Base-by-base conservation (phyloP, 2,113 vertebrate species). In the Microtus oregoni region DNA sequence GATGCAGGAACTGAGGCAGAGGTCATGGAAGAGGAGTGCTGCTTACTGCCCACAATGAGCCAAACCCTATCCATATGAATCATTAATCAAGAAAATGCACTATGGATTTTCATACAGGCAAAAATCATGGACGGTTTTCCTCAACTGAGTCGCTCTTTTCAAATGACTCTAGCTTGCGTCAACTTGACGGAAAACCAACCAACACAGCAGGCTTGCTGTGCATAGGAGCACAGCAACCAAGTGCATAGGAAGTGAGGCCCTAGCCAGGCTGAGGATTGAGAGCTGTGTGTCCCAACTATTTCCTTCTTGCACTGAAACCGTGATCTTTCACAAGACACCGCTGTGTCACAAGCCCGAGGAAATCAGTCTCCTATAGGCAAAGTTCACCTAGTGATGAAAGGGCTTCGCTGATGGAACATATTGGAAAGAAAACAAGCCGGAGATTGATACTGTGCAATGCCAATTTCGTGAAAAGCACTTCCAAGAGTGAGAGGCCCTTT, bases 301-400 rank as follows among this genome's bases (percentile, higher is more conserved):
- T 38, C n/a, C 30, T 72, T 91, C 70, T 92, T 63, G 32, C 30
- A 4, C 41, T 24, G 81, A 93, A 94, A 87, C 24, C 8, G 0
- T 2, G 10, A 30, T 79, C 90, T 97, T 97, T 96, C 92, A 47
- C 41, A 94, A 96, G 94, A 83, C 41, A 63, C 32, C 35, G 26
- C 41, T 44, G 41, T 93, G 70, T 85, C 90, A 76, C 47, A 86
- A 95, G 44, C 6, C 88, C 73, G 65, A 90, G 67, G 95, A 96
- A 97, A 96, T 67, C 38, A 5, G 32, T 65, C 58, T 92, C 91
- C 41, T 96, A 93, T 61, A 92, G 58, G 50, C 75, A 83, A 77
- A 75, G n/a, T 76, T 72, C 30, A 61, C 41, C 65, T 79, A 44
- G 55, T 81, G 88, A 41, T 79, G 85, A 93, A 85, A 96, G 83